These are phyloP conservation scores for Galaxias olidus DNA, from an alignment of 2,797 vertebrate species.

Conservation along the genomic window DNA sequence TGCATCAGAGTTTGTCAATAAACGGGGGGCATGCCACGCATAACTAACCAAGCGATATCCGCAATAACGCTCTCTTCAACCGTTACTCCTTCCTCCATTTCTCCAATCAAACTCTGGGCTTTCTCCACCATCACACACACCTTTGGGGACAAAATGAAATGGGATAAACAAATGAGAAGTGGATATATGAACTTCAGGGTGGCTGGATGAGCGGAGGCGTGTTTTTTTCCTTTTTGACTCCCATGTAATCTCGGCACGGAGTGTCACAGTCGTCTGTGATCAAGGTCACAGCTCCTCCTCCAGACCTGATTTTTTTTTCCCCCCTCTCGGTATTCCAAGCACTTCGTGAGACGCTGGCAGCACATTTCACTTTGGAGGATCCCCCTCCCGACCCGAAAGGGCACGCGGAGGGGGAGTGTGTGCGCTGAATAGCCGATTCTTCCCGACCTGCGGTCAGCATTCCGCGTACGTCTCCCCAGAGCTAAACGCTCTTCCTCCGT, in stretches of 20 bases:
- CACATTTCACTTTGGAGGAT: slow-evolving; percentile 73
- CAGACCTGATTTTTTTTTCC: slow-evolving; percentile 65
- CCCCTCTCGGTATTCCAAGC: slow-evolving; percentile 70
- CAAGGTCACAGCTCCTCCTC: slow-evolving; percentile 67
- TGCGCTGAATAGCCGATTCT: slow-evolving; percentile 72
- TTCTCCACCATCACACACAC: too few species aligned
- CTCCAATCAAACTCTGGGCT: too few species aligned
- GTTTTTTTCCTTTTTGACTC: slow-evolving; percentile 25
- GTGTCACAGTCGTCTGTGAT: slow-evolving; percentile 51
- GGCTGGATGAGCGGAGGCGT: background rate
- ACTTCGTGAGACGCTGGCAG: slow-evolving; percentile 69
- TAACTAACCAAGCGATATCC: background rate
- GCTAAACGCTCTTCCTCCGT: slow-evolving; percentile 73
- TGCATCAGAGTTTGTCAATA: slow-evolving; percentile 8
- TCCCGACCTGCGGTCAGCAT: slow-evolving; percentile 71
- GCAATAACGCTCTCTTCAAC: too few species aligned
- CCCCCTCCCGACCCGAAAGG: slow-evolving; percentile 59
- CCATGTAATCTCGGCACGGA: slow-evolving; percentile 37
- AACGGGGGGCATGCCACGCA: slow-evolving; percentile 1
- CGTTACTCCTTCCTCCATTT: too few species aligned
- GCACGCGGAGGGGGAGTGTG: slow-evolving; percentile 53
- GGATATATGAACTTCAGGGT: background rate
- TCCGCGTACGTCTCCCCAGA: slow-evolving; percentile 61
- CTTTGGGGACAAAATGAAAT: too few species aligned
- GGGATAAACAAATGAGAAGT: too few species aligned